Evolutionary conservation across 1,140 invertebrate species (phyloP).

Genomic region (Penaeus vannamei): DNA sequence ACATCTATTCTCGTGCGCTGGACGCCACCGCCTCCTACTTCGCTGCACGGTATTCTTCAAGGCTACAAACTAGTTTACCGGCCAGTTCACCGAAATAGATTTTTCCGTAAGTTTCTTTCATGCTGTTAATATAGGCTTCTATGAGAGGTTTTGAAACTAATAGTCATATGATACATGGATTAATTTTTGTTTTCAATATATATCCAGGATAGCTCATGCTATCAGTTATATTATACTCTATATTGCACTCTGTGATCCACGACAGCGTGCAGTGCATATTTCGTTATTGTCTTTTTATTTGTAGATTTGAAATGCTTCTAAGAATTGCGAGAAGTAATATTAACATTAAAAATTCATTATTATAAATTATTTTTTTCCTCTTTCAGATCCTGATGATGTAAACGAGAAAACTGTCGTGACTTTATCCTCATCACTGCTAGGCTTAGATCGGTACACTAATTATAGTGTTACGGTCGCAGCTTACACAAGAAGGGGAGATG

Average conservation of each 20-base stretch:
- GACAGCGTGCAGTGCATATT: too few species aligned
- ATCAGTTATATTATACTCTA: too few species aligned
- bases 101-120: constrained; percentile 54
- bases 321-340: too few species aligned
- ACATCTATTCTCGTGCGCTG: constrained; percentile 71
- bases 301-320: not conserved
- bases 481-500: constrained; percentile 75
- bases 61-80: constrained; percentile 76
- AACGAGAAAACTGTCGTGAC: constrained; percentile 49
- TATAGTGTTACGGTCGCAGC: constrained; percentile 75
- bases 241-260: too few species aligned
- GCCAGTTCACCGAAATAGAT: constrained; percentile 69
- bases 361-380: not conserved
- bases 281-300: too few species aligned
- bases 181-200: too few species aligned
- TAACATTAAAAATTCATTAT: not conserved
- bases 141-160: not conserved
- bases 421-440: constrained; percentile 36
- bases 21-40: constrained; percentile 72
- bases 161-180: too few species aligned
- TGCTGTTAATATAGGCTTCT: constrained; percentile 67
- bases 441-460: constrained; percentile 74
- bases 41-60: constrained; percentile 77
- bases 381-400: constrained; percentile 56
- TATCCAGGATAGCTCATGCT: too few species aligned